Percentiles rank a stretch among this genome's conserved stretches.
Conservation (phyloP, 2,113 vertebrate genomes). For the Patagioenas fasciata region DNA sequence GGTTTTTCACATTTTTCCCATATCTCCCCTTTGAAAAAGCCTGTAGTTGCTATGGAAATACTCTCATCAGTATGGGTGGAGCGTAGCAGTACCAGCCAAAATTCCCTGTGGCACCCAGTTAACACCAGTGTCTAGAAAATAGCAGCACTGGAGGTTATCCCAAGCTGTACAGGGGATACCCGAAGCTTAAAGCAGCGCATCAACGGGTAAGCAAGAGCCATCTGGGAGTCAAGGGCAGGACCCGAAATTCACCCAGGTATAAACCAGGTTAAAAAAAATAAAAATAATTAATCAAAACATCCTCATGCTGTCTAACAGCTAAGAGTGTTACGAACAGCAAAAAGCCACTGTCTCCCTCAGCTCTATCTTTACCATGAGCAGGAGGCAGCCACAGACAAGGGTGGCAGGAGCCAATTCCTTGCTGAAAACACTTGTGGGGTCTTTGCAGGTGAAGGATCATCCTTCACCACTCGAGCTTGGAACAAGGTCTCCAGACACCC, state of each 20-base stretch:
- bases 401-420: background rate
- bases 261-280: background rate
- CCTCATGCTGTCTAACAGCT: background rate
- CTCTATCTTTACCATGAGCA: rapidly evolving
- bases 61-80: conserved; percentile 61
- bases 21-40: background rate
- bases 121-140: background rate
- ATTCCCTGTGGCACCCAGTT: conserved; percentile 10
- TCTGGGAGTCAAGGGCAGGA: background rate
- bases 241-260: background rate
- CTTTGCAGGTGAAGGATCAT: background rate
- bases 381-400: background rate
- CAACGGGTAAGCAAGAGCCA: rapidly evolving
- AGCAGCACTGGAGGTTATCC: background rate
- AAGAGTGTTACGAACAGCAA: background rate
- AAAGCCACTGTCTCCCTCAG: background rate
- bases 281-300: background rate
- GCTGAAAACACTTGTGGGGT: background rate
- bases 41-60: conserved; percentile 67
- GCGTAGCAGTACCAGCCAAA: background rate
- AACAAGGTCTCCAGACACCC: background rate
- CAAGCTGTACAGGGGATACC: background rate
- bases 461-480: background rate
- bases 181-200: background rate
- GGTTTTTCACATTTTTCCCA: background rate